Evolutionary conservation across 2,888 invertebrate genomes (phyloP).

Genomic region (Ophioninae sp.): DNA sequence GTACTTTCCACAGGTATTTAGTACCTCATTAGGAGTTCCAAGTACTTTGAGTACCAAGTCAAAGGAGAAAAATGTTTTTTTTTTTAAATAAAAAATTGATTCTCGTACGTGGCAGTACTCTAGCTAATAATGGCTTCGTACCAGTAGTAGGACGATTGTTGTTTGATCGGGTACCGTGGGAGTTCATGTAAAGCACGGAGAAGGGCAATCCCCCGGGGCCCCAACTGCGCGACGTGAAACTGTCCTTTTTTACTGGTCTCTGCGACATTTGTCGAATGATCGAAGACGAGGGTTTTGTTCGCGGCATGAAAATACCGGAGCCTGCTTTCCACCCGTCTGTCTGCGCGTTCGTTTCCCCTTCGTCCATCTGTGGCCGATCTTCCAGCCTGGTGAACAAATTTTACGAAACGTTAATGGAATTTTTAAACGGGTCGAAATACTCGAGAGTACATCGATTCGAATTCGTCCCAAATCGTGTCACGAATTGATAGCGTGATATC

Average conservation of each 20-base stretch:
- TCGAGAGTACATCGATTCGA: not conserved
- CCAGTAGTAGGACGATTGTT: conserved; percentile 59
- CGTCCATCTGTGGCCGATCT: conserved; percentile 28
- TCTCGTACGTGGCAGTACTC: not conserved
- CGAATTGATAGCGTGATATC: too few relatives aligned
- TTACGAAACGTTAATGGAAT: not conserved
- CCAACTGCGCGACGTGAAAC: conserved; percentile 82
- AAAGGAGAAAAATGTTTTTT: too few relatives aligned
- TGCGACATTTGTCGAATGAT: conserved; percentile 54
- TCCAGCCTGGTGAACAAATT: conserved; percentile 28
- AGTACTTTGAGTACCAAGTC: too few relatives aligned
- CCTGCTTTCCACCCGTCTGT: conserved; percentile 44
- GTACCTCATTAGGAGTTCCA: too few relatives aligned
- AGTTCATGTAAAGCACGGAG: conserved; percentile 82
- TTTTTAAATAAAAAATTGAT: too few relatives aligned
- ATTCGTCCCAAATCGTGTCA: not conserved
- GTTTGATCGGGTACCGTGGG: conserved; percentile 69
- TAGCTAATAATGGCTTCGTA: conserved; percentile 17
- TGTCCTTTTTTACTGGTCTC: conserved; percentile 78
- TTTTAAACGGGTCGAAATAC: not conserved
- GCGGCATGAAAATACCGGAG: conserved; percentile 36
- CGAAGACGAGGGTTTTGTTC: conserved; percentile 49
- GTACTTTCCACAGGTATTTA: too few relatives aligned
- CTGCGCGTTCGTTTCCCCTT: conserved; percentile 37
- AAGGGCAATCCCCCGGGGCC: conserved; percentile 83